These are phyloP conservation scores for Petrocephalus zakoni DNA, from an alignment of 2,113 vertebrate genomes.

Conservation along the genomic window DNA sequence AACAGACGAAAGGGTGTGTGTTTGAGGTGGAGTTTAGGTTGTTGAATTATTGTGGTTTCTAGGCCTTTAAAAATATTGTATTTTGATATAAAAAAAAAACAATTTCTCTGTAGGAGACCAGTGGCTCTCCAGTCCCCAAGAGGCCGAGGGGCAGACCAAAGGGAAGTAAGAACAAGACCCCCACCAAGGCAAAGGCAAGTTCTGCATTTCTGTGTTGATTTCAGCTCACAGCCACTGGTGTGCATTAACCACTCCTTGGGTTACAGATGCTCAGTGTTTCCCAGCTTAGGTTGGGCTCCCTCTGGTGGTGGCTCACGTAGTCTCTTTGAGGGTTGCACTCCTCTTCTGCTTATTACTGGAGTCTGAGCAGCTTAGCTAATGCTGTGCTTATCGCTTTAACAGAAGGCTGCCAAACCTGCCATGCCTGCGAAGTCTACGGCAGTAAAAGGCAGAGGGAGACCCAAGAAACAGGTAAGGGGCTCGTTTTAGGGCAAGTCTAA, in stretches of 20 bases:
- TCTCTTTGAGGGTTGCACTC: neutral
- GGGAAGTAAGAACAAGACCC: slow-evolving; percentile 89
- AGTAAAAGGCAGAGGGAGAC: slow-evolving; percentile 83
- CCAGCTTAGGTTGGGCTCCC: neutral
- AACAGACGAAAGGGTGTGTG: neutral
- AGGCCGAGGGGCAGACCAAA: slow-evolving; percentile 88
- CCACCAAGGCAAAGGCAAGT: slow-evolving; percentile 77
- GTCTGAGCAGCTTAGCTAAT: too few relatives aligned
- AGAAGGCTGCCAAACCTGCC: slow-evolving; percentile 61
- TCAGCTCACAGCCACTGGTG: neutral
- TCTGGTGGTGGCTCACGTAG: neutral
- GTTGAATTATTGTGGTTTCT: neutral
- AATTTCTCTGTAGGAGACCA: slow-evolving; percentile 71
- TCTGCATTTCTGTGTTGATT: neutral
- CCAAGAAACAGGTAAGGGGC: slow-evolving; percentile 81
- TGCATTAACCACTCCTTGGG: too few relatives aligned
- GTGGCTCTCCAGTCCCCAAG: slow-evolving; percentile 84
- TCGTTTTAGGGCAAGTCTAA: too few relatives aligned
- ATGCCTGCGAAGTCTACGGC: slow-evolving; percentile 54
- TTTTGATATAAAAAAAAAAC: neutral
- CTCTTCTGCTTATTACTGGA: neutral
- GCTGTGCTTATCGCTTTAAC: slow-evolving; percentile 22
- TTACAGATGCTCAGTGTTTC: neutral
- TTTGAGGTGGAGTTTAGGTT: neutral
- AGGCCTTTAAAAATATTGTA: neutral